Evolutionary conservation across 2,888 invertebrate genomes (phyloP).

Genomic region (Parasteatoda lunata): DNA sequence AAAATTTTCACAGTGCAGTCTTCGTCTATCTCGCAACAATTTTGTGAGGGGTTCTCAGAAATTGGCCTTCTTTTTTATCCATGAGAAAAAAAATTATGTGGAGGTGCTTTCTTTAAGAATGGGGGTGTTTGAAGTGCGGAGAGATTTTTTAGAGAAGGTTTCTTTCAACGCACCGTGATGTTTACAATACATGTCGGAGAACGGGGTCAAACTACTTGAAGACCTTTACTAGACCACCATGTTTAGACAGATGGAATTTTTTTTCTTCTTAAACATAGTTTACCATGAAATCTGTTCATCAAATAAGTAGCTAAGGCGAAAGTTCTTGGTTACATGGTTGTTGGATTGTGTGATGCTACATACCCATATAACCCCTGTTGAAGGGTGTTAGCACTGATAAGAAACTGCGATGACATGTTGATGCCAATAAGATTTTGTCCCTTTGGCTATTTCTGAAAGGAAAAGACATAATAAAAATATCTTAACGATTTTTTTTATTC

Average conservation of each 20-base stretch:
- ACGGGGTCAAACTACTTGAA: slow-evolving; percentile 10
- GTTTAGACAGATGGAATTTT: not conserved
- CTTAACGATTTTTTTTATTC: too few relatives aligned
- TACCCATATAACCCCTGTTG: not conserved
- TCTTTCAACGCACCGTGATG: slow-evolving; percentile 26
- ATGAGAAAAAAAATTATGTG: not conserved
- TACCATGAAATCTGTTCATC: slow-evolving; percentile 22
- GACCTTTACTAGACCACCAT: slow-evolving; percentile 1
- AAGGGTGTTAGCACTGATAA: not conserved
- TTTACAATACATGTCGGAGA: slow-evolving; percentile 40
- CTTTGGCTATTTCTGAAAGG: too few relatives aligned
- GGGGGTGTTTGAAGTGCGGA: not conserved
- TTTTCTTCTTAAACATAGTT: not conserved
- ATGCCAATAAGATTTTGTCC: not conserved
- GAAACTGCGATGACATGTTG: not conserved
- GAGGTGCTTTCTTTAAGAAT: slow-evolving; percentile 2
- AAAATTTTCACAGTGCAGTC: too few relatives aligned
- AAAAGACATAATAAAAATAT: too few relatives aligned
- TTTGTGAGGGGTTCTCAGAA: too few relatives aligned
- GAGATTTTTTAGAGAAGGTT: not conserved
- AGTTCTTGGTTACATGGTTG: not conserved
- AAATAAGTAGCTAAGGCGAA: slow-evolving; percentile 11
- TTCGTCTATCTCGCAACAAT: too few relatives aligned
- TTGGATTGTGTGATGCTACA: not conserved
- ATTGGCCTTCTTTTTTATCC: too few relatives aligned